Base-by-base conservation (phyloP, 1,140 invertebrate species). In the Pseudomyrmex gracilis region DNA sequence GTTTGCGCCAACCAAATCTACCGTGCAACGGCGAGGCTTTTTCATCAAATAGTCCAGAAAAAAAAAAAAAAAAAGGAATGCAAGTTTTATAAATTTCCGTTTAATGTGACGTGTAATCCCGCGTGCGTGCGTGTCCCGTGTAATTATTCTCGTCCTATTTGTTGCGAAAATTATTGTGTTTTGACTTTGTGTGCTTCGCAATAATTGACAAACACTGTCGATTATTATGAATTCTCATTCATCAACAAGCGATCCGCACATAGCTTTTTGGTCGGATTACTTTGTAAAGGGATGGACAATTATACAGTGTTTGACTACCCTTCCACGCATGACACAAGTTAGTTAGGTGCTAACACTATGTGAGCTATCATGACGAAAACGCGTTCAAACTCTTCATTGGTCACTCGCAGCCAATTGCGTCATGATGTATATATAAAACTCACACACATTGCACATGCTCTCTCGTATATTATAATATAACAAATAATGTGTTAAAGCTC, bases 231-330 rank as follows among this genome's bases (percentile, higher is more conserved):
- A 70, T 58, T 12, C 22, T 74, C n/a, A 71, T 34, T 45, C 10
- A 68, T 57, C 15, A 7, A 7, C 5, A 34, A 34, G 34, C 4
- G 10, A 58, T 47, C 34, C n/a, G n/a, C 34, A 76, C 53, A 53
- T 64, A 1, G 47, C 24, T 76, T 76, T 34, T 43, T 57, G 85
- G 71, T 88, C 77, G 63, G 87, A 85, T 87, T 82, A 85, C 73
- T 89, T 90, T 87, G 86, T 90, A 91, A 90, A 87, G 89, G 88
- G 84, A 92, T 91, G 88, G 5, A 91, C 91, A 89, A 90, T 93
- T 90, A 90, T 91, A 88, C 89, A 87, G 86, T 90, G 63, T 85
- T 87, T 83, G 58, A 88, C 88, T 85, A 74, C 68, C 68, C 85
- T 83, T 64, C 68, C 22, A 22, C 57, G 60, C 49, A 55, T 70